phyloP scores from a whole-genome alignment of 2,113 vertebrate genomes.

The Seriola rivoliana region DNA sequence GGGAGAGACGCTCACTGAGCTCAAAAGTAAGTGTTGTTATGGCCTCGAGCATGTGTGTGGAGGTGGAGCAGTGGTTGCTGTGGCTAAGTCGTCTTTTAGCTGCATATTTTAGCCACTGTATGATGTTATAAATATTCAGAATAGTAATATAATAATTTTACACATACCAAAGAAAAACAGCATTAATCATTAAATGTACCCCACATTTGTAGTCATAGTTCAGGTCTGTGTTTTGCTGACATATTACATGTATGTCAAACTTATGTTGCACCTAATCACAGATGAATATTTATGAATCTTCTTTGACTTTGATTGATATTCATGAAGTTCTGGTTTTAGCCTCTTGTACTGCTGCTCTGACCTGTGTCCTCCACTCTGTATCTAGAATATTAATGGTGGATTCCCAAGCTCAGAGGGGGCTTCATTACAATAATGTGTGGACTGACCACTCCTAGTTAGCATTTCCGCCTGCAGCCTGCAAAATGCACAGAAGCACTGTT shows the following conservation, averaged over 20 bases:
- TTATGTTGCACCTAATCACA: constrained; percentile 2
- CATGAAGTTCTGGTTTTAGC: constrained; percentile 36
- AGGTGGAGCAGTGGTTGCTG: too few relatives aligned
- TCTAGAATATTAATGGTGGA: constrained; percentile 35
- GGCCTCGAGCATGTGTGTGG: too few relatives aligned
- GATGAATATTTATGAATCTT: constrained; percentile 59
- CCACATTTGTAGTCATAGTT: background rate
- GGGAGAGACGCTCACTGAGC: constrained; percentile 93
- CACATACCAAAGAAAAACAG: too few relatives aligned
- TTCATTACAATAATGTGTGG: background rate
- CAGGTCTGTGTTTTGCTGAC: background rate
- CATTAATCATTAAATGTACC: background rate
- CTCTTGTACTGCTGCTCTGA: constrained; percentile 45
- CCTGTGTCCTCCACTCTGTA: background rate
- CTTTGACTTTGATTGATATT: constrained; percentile 47
- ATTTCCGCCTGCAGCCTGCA: background rate
- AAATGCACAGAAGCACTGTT: background rate
- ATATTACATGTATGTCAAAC: background rate
- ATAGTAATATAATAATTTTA: too few relatives aligned
- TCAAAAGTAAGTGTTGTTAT: constrained; percentile 88
- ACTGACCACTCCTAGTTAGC: background rate
- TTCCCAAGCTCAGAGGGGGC: background rate
- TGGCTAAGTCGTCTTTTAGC: too few relatives aligned
- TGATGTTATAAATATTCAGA: too few relatives aligned
- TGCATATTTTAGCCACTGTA: too few relatives aligned